These are phyloP conservation scores for Acrocera orbiculus DNA, from an alignment of 2,888 invertebrate genomes.

Conservation along the genomic window DNA sequence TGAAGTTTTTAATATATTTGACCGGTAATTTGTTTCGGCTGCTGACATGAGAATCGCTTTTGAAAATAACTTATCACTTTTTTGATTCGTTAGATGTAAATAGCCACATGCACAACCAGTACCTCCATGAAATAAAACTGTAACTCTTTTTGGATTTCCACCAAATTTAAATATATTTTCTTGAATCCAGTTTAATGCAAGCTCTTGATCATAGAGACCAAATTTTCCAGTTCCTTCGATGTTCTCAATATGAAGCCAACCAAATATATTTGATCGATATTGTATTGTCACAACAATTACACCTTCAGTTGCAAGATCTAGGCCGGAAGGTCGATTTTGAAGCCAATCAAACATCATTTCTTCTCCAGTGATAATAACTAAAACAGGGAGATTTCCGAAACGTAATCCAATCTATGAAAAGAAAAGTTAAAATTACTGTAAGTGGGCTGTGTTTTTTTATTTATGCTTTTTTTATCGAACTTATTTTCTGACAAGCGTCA, in stretches of 20 bases:
- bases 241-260: conserved; percentile 39
- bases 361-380: conserved; percentile 28
- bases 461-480: too few relatives aligned
- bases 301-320: conserved; percentile 54
- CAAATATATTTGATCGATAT: conserved; percentile 52
- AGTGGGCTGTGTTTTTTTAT: too few relatives aligned
- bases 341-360: conserved; percentile 49
- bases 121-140: conserved; percentile 60
- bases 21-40: not conserved
- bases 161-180: conserved; percentile 64
- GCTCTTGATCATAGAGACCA: conserved; percentile 68
- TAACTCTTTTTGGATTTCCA: conserved; percentile 61
- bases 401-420: conserved; percentile 21
- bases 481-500: too few relatives aligned
- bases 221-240: conserved; percentile 52
- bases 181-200: conserved; percentile 59
- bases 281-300: conserved; percentile 50
- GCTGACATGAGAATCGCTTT: conserved; percentile 49
- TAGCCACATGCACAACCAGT: conserved; percentile 55
- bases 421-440: too few relatives aligned
- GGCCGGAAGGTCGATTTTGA: conserved; percentile 39
- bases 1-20: not conserved
- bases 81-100: conserved; percentile 45
- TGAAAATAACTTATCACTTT: conserved; percentile 39
- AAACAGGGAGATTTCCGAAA: conserved; percentile 42